Percentiles rank a stretch among this genome's conserved stretches.
These are phyloP conservation scores for Macaca nemestrina DNA, from an alignment of 2,113 vertebrate genomes.

Conservation along the genomic window DNA sequence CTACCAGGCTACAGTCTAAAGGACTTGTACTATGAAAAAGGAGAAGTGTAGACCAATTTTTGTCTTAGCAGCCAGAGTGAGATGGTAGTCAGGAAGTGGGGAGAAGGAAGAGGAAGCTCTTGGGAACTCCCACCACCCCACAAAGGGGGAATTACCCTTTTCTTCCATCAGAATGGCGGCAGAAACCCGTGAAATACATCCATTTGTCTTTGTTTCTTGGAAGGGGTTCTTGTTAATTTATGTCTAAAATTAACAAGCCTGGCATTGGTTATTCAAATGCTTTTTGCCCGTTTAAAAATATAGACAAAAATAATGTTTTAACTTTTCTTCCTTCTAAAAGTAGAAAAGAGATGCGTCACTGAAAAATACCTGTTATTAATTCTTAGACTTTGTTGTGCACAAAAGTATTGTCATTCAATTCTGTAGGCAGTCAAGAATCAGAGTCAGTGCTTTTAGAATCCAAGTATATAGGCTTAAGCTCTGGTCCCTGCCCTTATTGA, in stretches of 20 bases:
- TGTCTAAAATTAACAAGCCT: neutral
- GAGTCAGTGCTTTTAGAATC: neutral
- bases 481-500: neutral
- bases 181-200: neutral
- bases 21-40: neutral
- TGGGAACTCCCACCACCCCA: neutral
- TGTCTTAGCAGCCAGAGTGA: neutral
- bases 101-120: conserved; percentile 42
- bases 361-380: neutral
- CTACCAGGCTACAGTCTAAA: neutral
- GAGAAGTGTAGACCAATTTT: conserved; percentile 37
- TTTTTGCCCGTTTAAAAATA: neutral
- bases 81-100: neutral
- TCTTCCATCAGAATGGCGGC: neutral
- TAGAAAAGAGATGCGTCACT: neutral
- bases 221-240: neutral
- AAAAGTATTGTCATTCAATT: neutral
- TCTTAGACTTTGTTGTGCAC: neutral
- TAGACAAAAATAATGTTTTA: neutral
- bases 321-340: neutral
- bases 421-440: neutral
- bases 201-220: neutral
- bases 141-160: neutral
- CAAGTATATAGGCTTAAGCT: neutral
- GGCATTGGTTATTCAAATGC: neutral